phyloP scores from a whole-genome alignment of 2,797 vertebrate species.

The Cyclopterus lumpus region DNA sequence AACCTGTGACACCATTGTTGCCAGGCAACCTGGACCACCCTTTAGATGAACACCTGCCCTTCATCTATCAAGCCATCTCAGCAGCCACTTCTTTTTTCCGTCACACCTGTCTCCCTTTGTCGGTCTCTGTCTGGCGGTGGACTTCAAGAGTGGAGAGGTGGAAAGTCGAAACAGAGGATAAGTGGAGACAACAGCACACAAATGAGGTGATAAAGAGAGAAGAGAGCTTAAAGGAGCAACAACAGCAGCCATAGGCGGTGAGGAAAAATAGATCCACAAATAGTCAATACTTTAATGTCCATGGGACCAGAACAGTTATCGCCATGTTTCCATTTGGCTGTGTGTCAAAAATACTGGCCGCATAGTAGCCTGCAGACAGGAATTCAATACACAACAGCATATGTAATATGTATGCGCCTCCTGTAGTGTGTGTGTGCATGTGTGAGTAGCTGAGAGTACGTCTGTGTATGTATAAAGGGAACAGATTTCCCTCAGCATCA shows the following conservation, averaged over 20 bases:
- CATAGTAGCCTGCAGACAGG: slow-evolving; percentile 9
- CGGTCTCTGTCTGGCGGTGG: slow-evolving; percentile 23
- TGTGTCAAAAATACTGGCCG: slow-evolving; percentile 16
- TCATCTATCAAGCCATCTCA: slow-evolving; percentile 49
- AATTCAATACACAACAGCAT: slow-evolving; percentile 5
- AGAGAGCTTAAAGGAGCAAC: neutral
- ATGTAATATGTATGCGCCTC: neutral
- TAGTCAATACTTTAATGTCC: slow-evolving; percentile 22
- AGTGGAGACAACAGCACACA: slow-evolving; percentile 1
- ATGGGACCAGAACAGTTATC: slow-evolving; percentile 35
- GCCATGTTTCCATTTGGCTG: slow-evolving; percentile 44
- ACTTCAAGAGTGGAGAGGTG: slow-evolving; percentile 21
- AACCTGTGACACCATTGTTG: slow-evolving; percentile 64
- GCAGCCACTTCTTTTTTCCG: slow-evolving; percentile 23
- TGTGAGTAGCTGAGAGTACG: neutral
- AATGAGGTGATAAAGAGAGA: slow-evolving; percentile 23
- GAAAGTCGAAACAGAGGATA: neutral
- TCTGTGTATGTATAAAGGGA: neutral
- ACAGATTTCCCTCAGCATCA: slow-evolving; percentile 26
- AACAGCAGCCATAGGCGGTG: slow-evolving; percentile 1
- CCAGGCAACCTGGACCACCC: slow-evolving; percentile 56
- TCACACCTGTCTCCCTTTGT: slow-evolving; percentile 47
- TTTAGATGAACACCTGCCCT: slow-evolving; percentile 60
- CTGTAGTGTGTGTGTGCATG: neutral
- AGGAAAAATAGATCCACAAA: slow-evolving; percentile 13